phyloP scores from a whole-genome alignment of 2,113 vertebrate genomes.

The Gnathonemus longibarbis region DNA sequence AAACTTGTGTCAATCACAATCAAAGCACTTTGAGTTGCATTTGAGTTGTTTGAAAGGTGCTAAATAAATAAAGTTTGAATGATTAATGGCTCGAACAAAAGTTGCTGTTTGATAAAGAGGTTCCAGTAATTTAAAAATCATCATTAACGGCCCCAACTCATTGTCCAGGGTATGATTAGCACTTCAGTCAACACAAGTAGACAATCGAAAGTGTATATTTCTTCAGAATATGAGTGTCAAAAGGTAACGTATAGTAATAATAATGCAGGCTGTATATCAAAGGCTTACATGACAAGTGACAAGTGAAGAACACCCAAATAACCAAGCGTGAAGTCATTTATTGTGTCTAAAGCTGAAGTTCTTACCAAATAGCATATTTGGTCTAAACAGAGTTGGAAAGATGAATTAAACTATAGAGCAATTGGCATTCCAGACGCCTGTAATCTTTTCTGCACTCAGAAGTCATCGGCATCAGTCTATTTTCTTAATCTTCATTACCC shows the following conservation, averaged over 20 bases:
- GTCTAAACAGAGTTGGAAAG: neutral
- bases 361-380: neutral
- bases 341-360: neutral
- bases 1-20: neutral
- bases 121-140: neutral
- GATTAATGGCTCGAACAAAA: neutral
- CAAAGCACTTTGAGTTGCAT: neutral
- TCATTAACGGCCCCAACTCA: neutral
- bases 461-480: neutral
- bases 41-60: neutral
- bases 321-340: neutral
- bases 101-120: neutral
- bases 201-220: neutral
- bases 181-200: neutral
- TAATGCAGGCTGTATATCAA: neutral
- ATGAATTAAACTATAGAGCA: neutral
- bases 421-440: neutral
- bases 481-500: neutral
- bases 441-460: neutral
- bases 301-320: neutral
- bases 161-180: neutral
- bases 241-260: neutral
- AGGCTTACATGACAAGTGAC: neutral
- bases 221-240: neutral
- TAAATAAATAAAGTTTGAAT: neutral